These are phyloP conservation scores for Pteronura brasiliensis DNA, from an alignment of 2,113 vertebrate genomes.

Conservation along the genomic window DNA sequence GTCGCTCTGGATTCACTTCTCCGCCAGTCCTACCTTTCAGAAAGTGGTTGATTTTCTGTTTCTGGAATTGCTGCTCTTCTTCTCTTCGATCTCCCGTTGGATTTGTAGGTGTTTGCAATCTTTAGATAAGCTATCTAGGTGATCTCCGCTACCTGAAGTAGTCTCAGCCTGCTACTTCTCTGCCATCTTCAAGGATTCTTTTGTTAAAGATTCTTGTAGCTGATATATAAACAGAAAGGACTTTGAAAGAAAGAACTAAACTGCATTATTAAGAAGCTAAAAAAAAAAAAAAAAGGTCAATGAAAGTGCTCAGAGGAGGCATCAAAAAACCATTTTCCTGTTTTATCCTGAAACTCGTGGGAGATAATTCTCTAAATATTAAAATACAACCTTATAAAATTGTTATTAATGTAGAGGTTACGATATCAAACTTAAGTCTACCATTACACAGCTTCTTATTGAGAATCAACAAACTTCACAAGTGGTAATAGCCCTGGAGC, in stretches of 20 bases:
- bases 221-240: background rate
- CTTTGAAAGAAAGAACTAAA: background rate
- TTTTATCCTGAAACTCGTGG: background rate
- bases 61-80: no score
- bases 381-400: background rate
- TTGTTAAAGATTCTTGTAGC: background rate
- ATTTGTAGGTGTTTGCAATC: no score
- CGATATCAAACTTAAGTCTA: background rate
- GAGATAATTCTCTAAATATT: background rate
- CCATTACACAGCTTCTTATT: background rate
- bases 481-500: background rate
- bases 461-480: background rate
- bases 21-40: no score
- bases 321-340: background rate
- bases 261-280: background rate
- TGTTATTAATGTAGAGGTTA: background rate
- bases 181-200: no score
- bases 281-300: background rate
- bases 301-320: background rate
- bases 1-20: no score
- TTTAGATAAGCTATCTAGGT: no score
- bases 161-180: no score
- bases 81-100: no score
- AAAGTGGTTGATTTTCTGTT: no score
- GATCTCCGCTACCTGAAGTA: no score